These are phyloP conservation scores for Orius laevigatus DNA, from an alignment of 1,140 invertebrate genomes.

Conservation along the genomic window DNA sequence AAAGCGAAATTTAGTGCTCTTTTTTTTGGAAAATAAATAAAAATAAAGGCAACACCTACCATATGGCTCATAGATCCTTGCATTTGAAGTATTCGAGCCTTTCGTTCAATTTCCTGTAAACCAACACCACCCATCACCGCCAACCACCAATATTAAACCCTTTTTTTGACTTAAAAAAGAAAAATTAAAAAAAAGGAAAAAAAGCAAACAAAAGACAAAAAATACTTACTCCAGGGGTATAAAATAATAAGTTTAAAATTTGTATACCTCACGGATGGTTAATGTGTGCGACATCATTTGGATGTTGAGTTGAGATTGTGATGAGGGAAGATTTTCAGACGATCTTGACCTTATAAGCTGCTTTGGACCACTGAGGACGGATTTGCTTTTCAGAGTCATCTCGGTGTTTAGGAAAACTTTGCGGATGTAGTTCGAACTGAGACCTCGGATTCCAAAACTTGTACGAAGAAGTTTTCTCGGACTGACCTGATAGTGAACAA, in stretches of 20 bases:
- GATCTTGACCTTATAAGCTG: slow-evolving; percentile 60
- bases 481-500: slow-evolving; percentile 33
- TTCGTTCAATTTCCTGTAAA: slow-evolving; percentile 11
- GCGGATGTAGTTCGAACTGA: slow-evolving; percentile 76
- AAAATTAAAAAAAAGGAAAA: slow-evolving; percentile 3
- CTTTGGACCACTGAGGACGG: slow-evolving; percentile 39
- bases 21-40: no score
- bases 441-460: slow-evolving; percentile 79
- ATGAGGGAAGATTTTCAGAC: slow-evolving; percentile 73
- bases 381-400: slow-evolving; percentile 72
- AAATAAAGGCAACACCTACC: slow-evolving; percentile 11
- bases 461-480: slow-evolving; percentile 73
- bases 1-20: no score
- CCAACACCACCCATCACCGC: slow-evolving; percentile 6
- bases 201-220: slow-evolving; percentile 1
- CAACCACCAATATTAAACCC: neutral
- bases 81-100: slow-evolving; percentile 9
- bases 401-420: slow-evolving; percentile 81
- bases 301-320: slow-evolving; percentile 80
- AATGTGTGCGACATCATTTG: slow-evolving; percentile 86
- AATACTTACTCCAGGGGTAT: no score
- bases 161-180: neutral
- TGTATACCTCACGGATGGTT: slow-evolving; percentile 70
- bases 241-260: neutral
- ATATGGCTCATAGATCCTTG: slow-evolving; percentile 12